These are phyloP conservation scores for Acestrorhynchus altus DNA, from an alignment of 2,797 vertebrate species.

Conservation along the genomic window DNA sequence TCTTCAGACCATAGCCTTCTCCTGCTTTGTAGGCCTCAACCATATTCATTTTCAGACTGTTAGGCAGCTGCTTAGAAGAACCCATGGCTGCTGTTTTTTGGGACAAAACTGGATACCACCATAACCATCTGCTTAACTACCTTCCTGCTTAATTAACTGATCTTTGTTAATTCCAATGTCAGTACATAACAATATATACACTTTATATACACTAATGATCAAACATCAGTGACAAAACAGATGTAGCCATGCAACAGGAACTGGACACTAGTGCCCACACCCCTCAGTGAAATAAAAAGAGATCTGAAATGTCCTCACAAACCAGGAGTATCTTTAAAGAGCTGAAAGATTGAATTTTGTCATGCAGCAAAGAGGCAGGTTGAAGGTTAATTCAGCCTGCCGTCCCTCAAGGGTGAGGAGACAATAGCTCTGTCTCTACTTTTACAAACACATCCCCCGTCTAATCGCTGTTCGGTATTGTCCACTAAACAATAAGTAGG, in stretches of 20 bases:
- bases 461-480: slow-evolving; percentile 48
- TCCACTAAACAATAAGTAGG: slow-evolving; percentile 38
- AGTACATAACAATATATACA: too few relatives aligned
- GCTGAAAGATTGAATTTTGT: slow-evolving; percentile 29
- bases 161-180: too few relatives aligned
- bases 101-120: too few relatives aligned
- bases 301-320: background rate
- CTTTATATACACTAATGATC: too few relatives aligned
- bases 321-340: slow-evolving; percentile 10
- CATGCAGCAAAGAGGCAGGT: slow-evolving; percentile 21
- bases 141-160: too few relatives aligned
- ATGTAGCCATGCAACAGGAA: background rate
- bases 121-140: too few relatives aligned
- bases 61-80: too few relatives aligned
- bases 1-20: too few relatives aligned
- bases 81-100: too few relatives aligned
- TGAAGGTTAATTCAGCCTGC: slow-evolving; percentile 53
- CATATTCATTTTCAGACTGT: too few relatives aligned
- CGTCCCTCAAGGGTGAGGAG: slow-evolving; percentile 26
- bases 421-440: slow-evolving; percentile 19
- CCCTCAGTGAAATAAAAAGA: slow-evolving; percentile 5
- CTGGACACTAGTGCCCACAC: background rate
- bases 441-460: slow-evolving; percentile 27
- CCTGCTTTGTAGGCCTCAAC: too few relatives aligned
- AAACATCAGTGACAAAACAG: background rate